phyloP scores from a whole-genome alignment of 2,888 invertebrate species.

The Imbricaverruca yamaguchii region DNA sequence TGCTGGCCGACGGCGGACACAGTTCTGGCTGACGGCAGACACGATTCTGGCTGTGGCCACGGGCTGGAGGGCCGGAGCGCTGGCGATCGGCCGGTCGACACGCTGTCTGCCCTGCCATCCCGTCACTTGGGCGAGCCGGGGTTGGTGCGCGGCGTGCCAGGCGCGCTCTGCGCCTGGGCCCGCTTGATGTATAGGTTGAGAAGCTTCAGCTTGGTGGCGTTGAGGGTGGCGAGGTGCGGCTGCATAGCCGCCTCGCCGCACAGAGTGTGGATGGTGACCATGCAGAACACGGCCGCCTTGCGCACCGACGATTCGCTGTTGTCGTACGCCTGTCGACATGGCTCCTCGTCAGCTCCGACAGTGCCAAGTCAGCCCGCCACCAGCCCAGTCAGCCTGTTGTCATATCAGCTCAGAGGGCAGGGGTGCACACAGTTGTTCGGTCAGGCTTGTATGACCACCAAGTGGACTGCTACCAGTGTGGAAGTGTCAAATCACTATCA shows the following conservation, averaged over 20 bases:
- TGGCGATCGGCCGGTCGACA: not conserved
- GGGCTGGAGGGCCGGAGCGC: not conserved
- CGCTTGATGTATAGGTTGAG: conserved; percentile 69
- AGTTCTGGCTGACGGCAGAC: too few species aligned
- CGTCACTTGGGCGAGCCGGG: conserved; percentile 31
- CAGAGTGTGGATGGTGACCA: conserved; percentile 85
- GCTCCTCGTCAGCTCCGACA: too few species aligned
- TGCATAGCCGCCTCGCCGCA: conserved; percentile 77
- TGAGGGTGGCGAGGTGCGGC: conserved; percentile 70
- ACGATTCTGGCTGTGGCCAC: too few species aligned
- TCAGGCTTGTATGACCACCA: too few species aligned
- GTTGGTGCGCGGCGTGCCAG: conserved; percentile 33
- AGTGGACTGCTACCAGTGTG: too few species aligned
- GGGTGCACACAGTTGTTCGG: too few species aligned
- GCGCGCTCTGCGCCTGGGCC: conserved; percentile 39
- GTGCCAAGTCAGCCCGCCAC: too few species aligned
- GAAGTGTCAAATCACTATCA: too few species aligned
- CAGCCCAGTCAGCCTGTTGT: too few species aligned
- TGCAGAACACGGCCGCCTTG: conserved; percentile 94
- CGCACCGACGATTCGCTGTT: conserved; percentile 85
- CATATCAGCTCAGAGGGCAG: too few species aligned
- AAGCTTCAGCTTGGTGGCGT: conserved; percentile 82
- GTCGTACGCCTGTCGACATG: conserved; percentile 65
- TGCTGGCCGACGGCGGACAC: too few species aligned
- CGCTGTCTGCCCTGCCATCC: not conserved